Evolutionary conservation across 2,797 vertebrate species (phyloP).

Genomic region (Cercopithecus mitis): DNA sequence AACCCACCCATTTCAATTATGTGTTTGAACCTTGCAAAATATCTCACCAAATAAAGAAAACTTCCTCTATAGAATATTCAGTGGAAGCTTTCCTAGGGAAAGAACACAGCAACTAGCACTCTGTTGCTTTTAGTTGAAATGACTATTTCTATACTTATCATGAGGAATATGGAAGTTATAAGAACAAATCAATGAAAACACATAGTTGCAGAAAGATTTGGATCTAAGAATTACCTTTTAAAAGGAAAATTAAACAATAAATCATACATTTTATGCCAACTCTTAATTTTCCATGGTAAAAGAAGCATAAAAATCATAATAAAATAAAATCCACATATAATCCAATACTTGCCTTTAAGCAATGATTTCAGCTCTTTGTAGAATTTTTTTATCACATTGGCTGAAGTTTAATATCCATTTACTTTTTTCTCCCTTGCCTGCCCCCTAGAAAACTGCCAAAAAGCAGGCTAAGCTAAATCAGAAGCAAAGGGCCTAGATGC

Average conservation of each 20-base stretch:
- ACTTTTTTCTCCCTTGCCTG: neutral
- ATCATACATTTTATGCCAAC: neutral
- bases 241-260: constrained; percentile 18
- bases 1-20: neutral
- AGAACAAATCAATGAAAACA: neutral
- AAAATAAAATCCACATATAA: constrained; percentile 42
- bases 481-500: neutral
- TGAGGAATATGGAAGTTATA: neutral
- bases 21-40: neutral
- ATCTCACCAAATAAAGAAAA: constrained; percentile 22
- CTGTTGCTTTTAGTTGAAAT: neutral
- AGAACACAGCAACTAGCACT: neutral
- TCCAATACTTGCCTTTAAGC: neutral
- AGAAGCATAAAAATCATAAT: constrained; percentile 17
- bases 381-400: constrained; percentile 7
- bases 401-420: constrained; percentile 27
- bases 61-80: neutral
- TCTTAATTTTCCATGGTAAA: constrained; percentile 31
- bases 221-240: neutral
- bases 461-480: neutral
- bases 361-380: constrained; percentile 41
- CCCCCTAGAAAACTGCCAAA: neutral
- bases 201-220: neutral
- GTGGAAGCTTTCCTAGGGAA: neutral
- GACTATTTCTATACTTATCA: neutral